Evolutionary conservation across 2,888 invertebrate genomes (phyloP).

Genomic region (Bellardia bayeri): DNA sequence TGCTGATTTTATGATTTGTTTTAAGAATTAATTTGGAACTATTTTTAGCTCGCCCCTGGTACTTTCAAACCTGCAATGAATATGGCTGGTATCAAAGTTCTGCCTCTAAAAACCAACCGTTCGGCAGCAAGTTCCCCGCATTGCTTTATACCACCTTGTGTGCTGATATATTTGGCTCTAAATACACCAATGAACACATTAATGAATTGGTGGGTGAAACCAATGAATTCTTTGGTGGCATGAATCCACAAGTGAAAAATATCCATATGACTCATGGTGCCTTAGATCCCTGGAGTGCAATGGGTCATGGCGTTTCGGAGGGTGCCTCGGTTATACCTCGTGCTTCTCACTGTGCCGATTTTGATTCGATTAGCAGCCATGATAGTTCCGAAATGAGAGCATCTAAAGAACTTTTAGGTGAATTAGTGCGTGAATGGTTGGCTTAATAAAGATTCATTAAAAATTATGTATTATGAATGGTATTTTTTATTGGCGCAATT

Average conservation of each 20-base stretch:
- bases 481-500: neutral
- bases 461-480: neutral
- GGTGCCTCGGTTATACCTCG: conserved; percentile 79
- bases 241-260: conserved; percentile 84
- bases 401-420: conserved; percentile 79
- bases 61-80: conserved; percentile 94
- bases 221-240: conserved; percentile 85
- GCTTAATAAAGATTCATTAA: conserved; percentile 48
- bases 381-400: conserved; percentile 80
- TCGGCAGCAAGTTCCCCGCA: conserved; percentile 82
- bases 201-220: conserved; percentile 79
- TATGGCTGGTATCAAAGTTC: conserved; percentile 94
- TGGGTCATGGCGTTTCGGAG: conserved; percentile 83
- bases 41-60: conserved; percentile 89
- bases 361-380: conserved; percentile 77
- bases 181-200: conserved; percentile 76
- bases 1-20: no score
- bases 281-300: conserved; percentile 86
- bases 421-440: conserved; percentile 80
- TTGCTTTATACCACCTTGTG: conserved; percentile 79
- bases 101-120: conserved; percentile 86
- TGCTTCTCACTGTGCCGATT: conserved; percentile 81
- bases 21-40: neutral
- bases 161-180: conserved; percentile 78
- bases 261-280: conserved; percentile 86